phyloP scores from a whole-genome alignment of 2,888 invertebrate species.

The Drosophila mimetica region DNA sequence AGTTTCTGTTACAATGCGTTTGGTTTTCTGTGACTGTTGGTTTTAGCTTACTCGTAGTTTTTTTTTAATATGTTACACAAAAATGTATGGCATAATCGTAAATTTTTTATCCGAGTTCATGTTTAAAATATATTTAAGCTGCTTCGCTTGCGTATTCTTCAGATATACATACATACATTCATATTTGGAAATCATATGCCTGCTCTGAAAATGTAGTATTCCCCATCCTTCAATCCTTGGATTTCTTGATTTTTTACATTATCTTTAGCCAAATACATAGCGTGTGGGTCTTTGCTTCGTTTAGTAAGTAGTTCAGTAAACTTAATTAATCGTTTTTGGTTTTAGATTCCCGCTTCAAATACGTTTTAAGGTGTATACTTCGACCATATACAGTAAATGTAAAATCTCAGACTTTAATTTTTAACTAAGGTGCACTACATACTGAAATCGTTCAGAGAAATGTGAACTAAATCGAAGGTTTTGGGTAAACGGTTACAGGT shows the following conservation, averaged over 20 bases:
- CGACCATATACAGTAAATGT: conserved; percentile 66
- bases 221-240: conserved; percentile 18
- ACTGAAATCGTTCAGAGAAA: conserved; percentile 58
- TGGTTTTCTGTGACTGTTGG: conserved; percentile 46
- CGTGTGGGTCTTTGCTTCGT: conserved; percentile 27
- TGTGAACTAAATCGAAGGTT: conserved; percentile 50
- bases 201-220: conserved; percentile 55
- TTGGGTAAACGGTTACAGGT: conserved; percentile 25
- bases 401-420: conserved; percentile 82
- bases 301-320: conserved; percentile 60
- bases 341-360: conserved; percentile 36
- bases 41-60: conserved; percentile 49
- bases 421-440: conserved; percentile 80
- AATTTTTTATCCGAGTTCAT: conserved; percentile 63
- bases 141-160: conserved; percentile 57
- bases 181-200: conserved; percentile 61
- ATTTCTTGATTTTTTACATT: conserved; percentile 40
- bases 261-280: conserved; percentile 61
- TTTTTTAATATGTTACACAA: conserved; percentile 70
- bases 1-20: conserved; percentile 78
- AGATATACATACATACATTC: conserved; percentile 50
- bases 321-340: conserved; percentile 60
- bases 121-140: conserved; percentile 75
- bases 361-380: conserved; percentile 65
- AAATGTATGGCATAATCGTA: conserved; percentile 77